These are phyloP conservation scores for Mobula birostris DNA, from an alignment of 2,113 vertebrate genomes.

Conservation along the genomic window DNA sequence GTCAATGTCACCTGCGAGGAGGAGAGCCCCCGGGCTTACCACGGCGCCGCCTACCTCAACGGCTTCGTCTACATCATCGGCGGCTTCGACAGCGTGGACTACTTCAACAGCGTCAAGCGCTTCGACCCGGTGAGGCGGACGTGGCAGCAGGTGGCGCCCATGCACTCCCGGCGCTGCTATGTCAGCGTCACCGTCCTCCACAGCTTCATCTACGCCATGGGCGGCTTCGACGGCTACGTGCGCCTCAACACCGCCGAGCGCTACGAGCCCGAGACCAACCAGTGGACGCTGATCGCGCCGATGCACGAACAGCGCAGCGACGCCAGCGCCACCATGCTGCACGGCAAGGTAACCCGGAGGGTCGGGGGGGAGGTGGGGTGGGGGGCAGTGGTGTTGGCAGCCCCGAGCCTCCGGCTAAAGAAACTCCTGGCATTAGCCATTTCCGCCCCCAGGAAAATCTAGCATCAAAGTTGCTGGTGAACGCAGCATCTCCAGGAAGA, in stretches of 20 bases:
- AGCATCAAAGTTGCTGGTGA: too few species aligned
- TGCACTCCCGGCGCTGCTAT: constrained; percentile 68
- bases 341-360: constrained; percentile 57
- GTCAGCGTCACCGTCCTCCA: constrained; percentile 63
- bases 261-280: constrained; percentile 65
- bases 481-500: too few species aligned
- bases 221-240: constrained; percentile 68
- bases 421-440: too few species aligned
- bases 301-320: constrained; percentile 70
- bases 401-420: too few species aligned
- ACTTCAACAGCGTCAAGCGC: constrained; percentile 63
- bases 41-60: constrained; percentile 58
- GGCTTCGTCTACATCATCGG: constrained; percentile 67
- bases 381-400: too few species aligned
- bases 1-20: constrained; percentile 55
- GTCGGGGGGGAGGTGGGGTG: too few species aligned
- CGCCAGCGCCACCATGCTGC: constrained; percentile 61
- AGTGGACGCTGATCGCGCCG: constrained; percentile 66
- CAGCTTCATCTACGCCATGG: constrained; percentile 62
- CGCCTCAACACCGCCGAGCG: constrained; percentile 64
- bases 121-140: constrained; percentile 59
- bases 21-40: constrained; percentile 61
- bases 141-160: constrained; percentile 68
- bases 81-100: constrained; percentile 63
- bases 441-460: too few species aligned